Conservation (phyloP, 2,113 vertebrate genomes). For the Strigops habroptila region DNA sequence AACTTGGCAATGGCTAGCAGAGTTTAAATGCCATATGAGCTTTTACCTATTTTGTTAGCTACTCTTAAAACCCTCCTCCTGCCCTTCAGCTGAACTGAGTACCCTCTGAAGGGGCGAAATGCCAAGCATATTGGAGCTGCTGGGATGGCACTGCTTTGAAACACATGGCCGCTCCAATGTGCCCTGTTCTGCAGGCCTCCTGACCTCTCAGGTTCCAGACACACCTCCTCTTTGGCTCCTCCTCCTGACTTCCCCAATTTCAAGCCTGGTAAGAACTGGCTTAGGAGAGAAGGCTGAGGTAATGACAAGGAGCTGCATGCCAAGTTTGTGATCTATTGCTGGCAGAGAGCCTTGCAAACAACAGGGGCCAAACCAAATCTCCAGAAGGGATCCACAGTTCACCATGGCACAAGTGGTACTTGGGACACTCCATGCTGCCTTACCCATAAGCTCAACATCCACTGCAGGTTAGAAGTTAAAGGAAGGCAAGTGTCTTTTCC, state of each 20-base stretch:
- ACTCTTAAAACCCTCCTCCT: not conserved
- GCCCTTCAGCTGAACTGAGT: not conserved
- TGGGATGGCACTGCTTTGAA: not conserved
- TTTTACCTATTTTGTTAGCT: not conserved
- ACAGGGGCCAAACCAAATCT: not conserved
- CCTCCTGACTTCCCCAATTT: not conserved
- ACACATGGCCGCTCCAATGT: accelerated
- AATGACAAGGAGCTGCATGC: accelerated
- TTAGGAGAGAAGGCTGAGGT: not conserved
- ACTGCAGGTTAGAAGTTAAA: not conserved
- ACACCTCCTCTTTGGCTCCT: not conserved
- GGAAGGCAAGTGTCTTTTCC: not conserved
- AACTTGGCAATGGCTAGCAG: slow-evolving; percentile 12
- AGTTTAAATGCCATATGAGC: not conserved
- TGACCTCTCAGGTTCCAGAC: not conserved
- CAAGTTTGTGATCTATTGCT: not conserved
- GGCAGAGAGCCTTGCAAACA: not conserved
- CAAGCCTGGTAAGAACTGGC: not conserved
- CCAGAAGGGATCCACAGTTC: not conserved
- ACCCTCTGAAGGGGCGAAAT: not conserved
- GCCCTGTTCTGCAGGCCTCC: not conserved
- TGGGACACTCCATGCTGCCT: accelerated
- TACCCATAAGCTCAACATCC: not conserved
- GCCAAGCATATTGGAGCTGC: not conserved
- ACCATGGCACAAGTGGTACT: accelerated